Base-by-base conservation (phyloP, 2,113 vertebrate species). In the Phylloscopus trochiloides region DNA sequence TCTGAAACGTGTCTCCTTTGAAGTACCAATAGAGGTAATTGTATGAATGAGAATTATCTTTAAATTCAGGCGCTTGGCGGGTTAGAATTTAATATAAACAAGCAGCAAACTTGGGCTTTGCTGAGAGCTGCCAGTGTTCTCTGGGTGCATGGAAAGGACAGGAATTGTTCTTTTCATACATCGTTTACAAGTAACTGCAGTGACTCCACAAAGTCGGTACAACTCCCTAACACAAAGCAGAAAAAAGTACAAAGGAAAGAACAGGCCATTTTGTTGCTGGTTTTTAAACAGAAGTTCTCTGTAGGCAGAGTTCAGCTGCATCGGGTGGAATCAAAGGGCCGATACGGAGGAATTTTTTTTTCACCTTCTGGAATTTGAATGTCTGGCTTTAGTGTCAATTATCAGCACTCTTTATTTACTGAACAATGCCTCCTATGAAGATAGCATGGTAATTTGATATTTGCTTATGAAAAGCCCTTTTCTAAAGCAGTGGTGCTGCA, bases 161-260 rank as follows among this genome's bases (percentile, higher is more conserved):
- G 70, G 68, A 67, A 68, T 78, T 92, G 91, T 91, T 92, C 73
- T 82, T 91, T 96, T 94, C 73, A 65, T 95, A 78, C 94, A 76
- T 96, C 91, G 92, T 97, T 96, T 96, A 96, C 84, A 88, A 93
- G 92, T 86, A 94, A 83, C 82, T 85, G 91, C 94, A 93, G 61
- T 92, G 91, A 88, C 91, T 95, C 85, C 73, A 68, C 86, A 84
- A 96, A 96, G 91, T 95, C 63, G 1, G 70, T 58, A 82, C 70
- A 86, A 86, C 51, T 90, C 77, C 28, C n/a, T 50, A 88, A 89
- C 80, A 88, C 90, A 93, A 89, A 93, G 88, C 63, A 79, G 77
- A 34, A 52, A 68, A 43, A 90, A 22, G 83, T 80, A 94, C 80
- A 92, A 97, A 97, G 88, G 77, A 34, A 87, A 91, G 76, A 91